A percentile compares a stretch with the other conserved stretches of the same genome.
These are phyloP conservation scores for Tipula vernalis DNA, from an alignment of 2,888 invertebrate genomes.

Conservation along the genomic window DNA sequence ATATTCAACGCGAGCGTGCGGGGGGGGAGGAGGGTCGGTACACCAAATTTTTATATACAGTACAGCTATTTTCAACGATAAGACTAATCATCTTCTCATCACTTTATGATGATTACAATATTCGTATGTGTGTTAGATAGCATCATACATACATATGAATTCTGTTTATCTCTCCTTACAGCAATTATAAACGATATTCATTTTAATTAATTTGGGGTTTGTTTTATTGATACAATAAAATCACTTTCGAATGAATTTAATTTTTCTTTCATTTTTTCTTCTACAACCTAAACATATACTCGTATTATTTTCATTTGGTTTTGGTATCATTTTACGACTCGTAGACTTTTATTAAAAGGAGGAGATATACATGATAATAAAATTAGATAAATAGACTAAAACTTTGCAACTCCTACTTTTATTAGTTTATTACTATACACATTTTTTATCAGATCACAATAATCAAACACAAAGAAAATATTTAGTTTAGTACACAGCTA, in stretches of 20 bases:
- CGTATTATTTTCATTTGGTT: neutral
- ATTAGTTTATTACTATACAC: neutral
- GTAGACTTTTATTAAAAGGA: neutral
- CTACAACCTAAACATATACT: neutral
- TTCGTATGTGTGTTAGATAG: neutral
- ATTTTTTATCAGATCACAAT: neutral
- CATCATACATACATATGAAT: neutral
- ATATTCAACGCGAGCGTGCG: neutral
- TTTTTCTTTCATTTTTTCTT: neutral
- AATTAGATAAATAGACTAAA: neutral
- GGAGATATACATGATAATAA: neutral
- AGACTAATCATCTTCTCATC: neutral
- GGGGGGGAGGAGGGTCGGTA: neutral
- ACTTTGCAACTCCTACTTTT: neutral
- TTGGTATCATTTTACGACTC: neutral
- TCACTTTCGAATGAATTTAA: neutral
- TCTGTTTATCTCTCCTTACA: neutral
- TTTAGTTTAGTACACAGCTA: neutral
- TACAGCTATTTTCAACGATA: neutral
- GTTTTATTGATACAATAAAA: neutral
- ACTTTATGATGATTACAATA: neutral
- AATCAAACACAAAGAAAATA: neutral
- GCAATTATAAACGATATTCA: neutral
- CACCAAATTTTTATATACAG: no score
- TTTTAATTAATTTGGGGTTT: neutral